Evolutionary conservation across 2,888 invertebrate species (phyloP).

Genomic region (Drosophila birchii): DNA sequence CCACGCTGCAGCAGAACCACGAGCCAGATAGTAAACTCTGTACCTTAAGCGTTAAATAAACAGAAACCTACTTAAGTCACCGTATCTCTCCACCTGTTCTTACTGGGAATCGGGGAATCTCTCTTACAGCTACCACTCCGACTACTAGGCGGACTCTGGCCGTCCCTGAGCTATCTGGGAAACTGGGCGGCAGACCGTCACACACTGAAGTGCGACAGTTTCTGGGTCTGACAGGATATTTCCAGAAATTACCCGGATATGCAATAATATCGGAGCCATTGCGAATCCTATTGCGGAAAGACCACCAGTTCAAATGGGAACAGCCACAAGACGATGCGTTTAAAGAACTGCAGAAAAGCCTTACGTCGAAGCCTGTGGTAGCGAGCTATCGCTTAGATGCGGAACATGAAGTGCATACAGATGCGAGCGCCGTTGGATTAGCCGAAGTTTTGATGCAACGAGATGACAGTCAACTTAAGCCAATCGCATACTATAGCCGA

Average conservation of each 20-base stretch:
- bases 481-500: constrained; percentile 15
- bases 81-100: too few species aligned
- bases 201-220: neutral
- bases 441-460: constrained; percentile 14
- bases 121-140: too few species aligned
- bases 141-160: too few species aligned
- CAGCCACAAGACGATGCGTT: neutral
- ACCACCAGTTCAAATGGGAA: constrained; percentile 15
- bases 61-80: too few species aligned
- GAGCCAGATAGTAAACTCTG: too few species aligned
- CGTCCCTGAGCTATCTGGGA: too few species aligned
- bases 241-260: neutral
- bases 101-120: too few species aligned
- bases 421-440: constrained; percentile 19
- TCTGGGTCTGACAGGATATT: neutral
- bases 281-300: neutral
- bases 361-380: neutral
- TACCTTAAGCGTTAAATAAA: too few species aligned
- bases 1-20: too few species aligned
- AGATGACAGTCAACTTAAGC: constrained; percentile 6
- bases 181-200: too few species aligned
- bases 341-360: neutral
- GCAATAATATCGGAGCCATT: neutral
- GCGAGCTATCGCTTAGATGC: constrained; percentile 17
- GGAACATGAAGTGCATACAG: constrained; percentile 12